Evolutionary conservation across 2,888 invertebrate genomes (phyloP), one percentile per base, ranked within the genome.

Genomic region (Rhagonycha lutea): DNA sequence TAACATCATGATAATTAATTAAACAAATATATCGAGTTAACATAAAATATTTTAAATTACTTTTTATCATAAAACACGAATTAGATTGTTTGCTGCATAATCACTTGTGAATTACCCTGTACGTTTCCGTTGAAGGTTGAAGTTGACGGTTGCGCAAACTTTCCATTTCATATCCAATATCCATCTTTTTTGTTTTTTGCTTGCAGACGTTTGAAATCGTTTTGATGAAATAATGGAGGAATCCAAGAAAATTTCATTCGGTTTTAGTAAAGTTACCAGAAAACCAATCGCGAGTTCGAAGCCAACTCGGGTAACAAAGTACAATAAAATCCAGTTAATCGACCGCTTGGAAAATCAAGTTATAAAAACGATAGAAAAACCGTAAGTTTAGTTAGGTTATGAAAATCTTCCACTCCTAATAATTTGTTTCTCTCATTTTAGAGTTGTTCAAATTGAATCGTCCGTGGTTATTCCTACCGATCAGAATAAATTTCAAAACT

Each of bases 231-330:
- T 26, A 26, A 65, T 65, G 63, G 63, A 26, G 9, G 92, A 93
- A 80, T 86, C 88, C 70, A 94, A 94, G 81, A 95, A 95, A 86
- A 92, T 96, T 84, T 95, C 95, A 0, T 96, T 96, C 86, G 92
- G 94, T 68, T 96, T 96, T 88, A 92, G 90, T 82, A 95, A 95
- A 89, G 89, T 91, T 0, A 85, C 87, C 5, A 92, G 91, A 81
- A 92, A 91, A 82, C 80, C 89, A 7, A 86, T 86, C 74, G 81
- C 91, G 10, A 82, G 90, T 61, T 80, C 79, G 12, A 84, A 80
- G 79, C 81, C 84, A 82, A 80, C 82, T n/a, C 86, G n/a, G n/a
- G n/a, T 87, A 69, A 88, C 89, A 73, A 91, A 91, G 74, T n/a
- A 65, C 5, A 90, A 90, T 82, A 91, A 81, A 23, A 82, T 88